Evolutionary conservation across 2,888 invertebrate genomes (phyloP).

Genomic region (Periphyllus acericola): DNA sequence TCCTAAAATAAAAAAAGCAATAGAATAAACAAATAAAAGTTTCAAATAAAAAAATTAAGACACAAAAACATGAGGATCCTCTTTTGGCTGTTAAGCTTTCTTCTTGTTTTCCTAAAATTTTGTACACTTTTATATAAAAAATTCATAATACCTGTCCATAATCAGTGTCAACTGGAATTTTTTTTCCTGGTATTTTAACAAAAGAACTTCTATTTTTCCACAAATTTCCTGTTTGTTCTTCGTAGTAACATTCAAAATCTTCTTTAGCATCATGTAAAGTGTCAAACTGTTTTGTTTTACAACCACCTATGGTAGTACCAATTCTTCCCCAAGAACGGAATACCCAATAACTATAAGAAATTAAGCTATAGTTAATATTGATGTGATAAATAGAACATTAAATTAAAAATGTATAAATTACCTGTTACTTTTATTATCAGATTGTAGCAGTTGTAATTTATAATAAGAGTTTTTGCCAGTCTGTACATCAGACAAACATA

Average conservation of each 20-base stretch:
- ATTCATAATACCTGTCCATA: slow-evolving; percentile 75
- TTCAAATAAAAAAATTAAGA: too few relatives aligned
- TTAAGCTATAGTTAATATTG: slow-evolving; percentile 21
- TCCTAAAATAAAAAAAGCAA: slow-evolving; percentile 17
- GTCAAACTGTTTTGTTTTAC: slow-evolving; percentile 72
- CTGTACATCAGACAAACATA: slow-evolving; percentile 87
- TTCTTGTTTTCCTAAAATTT: too few relatives aligned
- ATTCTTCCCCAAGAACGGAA: slow-evolving; percentile 97
- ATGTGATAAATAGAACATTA: not conserved
- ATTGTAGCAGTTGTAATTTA: slow-evolving; percentile 88
- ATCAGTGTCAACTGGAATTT: slow-evolving; percentile 91
- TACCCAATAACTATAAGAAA: slow-evolving; percentile 74
- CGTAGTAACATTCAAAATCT: slow-evolving; percentile 73
- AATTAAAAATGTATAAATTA: slow-evolving; percentile 67
- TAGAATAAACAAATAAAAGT: too few relatives aligned
- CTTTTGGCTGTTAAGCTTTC: too few relatives aligned
- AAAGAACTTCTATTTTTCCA: slow-evolving; percentile 73
- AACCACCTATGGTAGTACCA: slow-evolving; percentile 90
- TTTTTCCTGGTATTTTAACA: slow-evolving; percentile 75
- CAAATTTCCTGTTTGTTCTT: slow-evolving; percentile 79
- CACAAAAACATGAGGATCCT: too few relatives aligned
- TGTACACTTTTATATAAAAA: not conserved
- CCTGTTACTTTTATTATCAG: slow-evolving; percentile 72
- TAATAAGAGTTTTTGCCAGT: slow-evolving; percentile 92
- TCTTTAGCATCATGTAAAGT: slow-evolving; percentile 72